Base-by-base conservation (phyloP, 2,888 invertebrate genomes). In the Drosophila peninsularis region DNA sequence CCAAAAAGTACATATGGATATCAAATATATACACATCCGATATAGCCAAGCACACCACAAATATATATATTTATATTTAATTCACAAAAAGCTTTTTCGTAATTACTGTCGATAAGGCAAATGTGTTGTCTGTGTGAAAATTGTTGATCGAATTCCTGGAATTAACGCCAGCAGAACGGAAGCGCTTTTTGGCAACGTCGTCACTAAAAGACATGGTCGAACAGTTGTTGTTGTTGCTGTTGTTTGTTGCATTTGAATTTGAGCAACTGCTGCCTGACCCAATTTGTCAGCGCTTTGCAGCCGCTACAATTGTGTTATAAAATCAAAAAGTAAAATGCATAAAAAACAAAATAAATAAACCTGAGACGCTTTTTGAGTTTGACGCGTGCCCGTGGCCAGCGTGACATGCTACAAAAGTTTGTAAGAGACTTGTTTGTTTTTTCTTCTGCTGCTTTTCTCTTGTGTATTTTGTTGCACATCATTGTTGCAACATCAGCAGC, bases 401-500 rank as follows among this genome's bases (percentile, higher is more conserved):
- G 76, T 83, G 82, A 83, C 83, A 68, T 27, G 64, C 56, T n/a
- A 21, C 50, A 50, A 54, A 60, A 67, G 54, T 62, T 64, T 63
- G 62, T 76, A 66, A 78, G 62, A 79, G 85, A 84, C 70, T 64
- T 76, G 47, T 83, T 60, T 68, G 49, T 77, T 62, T 52, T 21
- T 58, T 36, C 34, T 44, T 21, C 13, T 13, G 5, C 13, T 21
- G 10, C 30, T 30, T 14, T 50, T 58, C 49, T 62, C 32, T 14
- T 42, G 21, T 57, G 60, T 37, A 53, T 37, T 69, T 87, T 82
- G 82, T 87, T 78, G 71, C 85, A 71, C 79, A 88, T 90, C 90
- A 90, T 89, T 81, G 80, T 82, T 89, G 90, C 88, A 90, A 83
- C 85, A 85, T 83, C 78, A 83, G 71, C 73, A 32, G 52, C 50